Base-by-base conservation (phyloP, 2,888 invertebrate genomes). In the Alloscopus bannaensis region DNA sequence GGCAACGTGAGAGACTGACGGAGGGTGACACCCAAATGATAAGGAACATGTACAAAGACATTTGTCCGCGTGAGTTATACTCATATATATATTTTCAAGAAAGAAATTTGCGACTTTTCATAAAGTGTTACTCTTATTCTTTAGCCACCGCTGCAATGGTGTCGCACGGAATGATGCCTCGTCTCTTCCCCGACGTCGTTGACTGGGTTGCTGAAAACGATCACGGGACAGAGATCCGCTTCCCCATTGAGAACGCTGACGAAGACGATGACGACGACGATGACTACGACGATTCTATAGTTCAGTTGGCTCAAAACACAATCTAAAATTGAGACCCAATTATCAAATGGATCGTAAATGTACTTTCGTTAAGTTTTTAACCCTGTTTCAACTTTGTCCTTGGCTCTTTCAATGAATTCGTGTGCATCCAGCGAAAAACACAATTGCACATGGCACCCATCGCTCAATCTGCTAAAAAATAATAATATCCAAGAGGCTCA, bases 21-120 rank as follows among this genome's bases (percentile, higher is more conserved):
- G 47, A 68, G 20, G 84, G 84, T n/a, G 84, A 84, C 60, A 71
- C 82, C 24, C 69, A 59, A 57, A 84, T 84, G 84, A 81, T 84
- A 68, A 64, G 83, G 45, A 81, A 69, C 36, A 84, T 84, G 84
- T 84, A 84, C 59, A 71, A 81, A 42, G 71, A 71, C 3, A 75
- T 83, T 40, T 84, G 84, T 52, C 72, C 80, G 50, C 76, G 84
- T 82, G 71, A 70, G 55, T 40, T 20, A 50, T 69, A 26, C 20
- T n/a, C 50, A 11, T 16, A 18, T 50, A 36, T 8, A 13, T 36
- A 36, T n/a, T n/a, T n/a, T n/a, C n/a, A n/a, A n/a, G n/a, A n/a
- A n/a, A n/a, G n/a, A n/a, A n/a, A n/a, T n/a, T n/a, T n/a, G n/a
- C n/a, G n/a, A n/a, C n/a, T n/a, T n/a, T n/a, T 52, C 8, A 28